Percentiles rank a stretch among this genome's conserved stretches.
Evolutionary conservation across 1,140 invertebrate species (phyloP).

Genomic region (Batillaria attramentaria): DNA sequence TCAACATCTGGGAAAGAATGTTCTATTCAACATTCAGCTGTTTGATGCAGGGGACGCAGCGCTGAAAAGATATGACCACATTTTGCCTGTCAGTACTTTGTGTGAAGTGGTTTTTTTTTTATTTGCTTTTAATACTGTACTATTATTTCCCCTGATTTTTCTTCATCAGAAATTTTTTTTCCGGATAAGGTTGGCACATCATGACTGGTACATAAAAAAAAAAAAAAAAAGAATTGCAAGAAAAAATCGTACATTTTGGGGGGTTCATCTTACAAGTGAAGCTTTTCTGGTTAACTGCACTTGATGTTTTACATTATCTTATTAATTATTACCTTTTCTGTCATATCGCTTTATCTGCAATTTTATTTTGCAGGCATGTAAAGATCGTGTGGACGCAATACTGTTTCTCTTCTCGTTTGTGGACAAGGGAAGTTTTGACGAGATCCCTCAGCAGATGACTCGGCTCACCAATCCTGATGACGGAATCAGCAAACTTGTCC

Average conservation of each 20-base stretch:
- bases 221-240: too few species aligned
- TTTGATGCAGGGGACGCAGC: slow-evolving; percentile 77
- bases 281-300: too few species aligned
- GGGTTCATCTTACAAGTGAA: too few species aligned
- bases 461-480: slow-evolving; percentile 72
- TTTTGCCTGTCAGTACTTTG: slow-evolving; percentile 73
- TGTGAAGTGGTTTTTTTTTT: neutral
- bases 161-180: too few species aligned
- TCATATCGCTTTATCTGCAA: too few species aligned
- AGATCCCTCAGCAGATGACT: slow-evolving; percentile 75
- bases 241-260: too few species aligned
- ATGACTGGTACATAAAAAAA: too few species aligned
- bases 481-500: slow-evolving; percentile 74
- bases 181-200: too few species aligned
- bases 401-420: slow-evolving; percentile 76
- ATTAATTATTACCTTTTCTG: too few species aligned
- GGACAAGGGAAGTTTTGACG: slow-evolving; percentile 75
- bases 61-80: slow-evolving; percentile 77
- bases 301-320: too few species aligned
- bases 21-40: slow-evolving; percentile 77
- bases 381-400: slow-evolving; percentile 75
- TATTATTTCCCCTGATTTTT: too few species aligned
- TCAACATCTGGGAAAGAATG: slow-evolving; percentile 73
- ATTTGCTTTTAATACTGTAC: too few species aligned
- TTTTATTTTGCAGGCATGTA: slow-evolving; percentile 72